Conservation (phyloP, 2,797 vertebrate species). For the Notamacropus eugenii region DNA sequence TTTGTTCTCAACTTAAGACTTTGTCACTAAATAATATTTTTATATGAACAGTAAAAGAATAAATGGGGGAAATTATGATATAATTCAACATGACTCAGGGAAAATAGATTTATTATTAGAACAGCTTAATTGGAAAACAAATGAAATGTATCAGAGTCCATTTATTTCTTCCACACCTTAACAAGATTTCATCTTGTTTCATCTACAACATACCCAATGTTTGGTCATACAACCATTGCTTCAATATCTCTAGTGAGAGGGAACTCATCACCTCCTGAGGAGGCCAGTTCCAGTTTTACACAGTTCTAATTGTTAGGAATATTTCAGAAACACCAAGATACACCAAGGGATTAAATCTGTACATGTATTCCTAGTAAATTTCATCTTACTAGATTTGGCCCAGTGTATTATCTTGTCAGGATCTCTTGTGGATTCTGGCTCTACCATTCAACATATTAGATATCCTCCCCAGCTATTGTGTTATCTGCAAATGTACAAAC, state of each 20-base stretch:
- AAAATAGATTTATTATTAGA: neutral
- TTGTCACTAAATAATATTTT: constrained; percentile 9
- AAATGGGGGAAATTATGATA: neutral
- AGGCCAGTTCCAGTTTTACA: neutral
- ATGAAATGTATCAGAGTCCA: neutral
- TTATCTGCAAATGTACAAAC: neutral
- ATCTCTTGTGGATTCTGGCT: neutral
- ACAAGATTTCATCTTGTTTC: neutral
- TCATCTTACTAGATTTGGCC: neutral
- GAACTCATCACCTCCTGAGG: neutral
- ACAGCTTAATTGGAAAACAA: neutral
- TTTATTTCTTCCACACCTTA: neutral
- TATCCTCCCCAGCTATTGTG: neutral
- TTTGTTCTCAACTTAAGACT: neutral
- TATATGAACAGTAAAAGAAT: neutral
- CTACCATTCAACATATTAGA: neutral
- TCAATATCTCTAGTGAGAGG: neutral
- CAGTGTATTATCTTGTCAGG: neutral
- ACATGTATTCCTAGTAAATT: neutral
- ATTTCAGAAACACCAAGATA: neutral
- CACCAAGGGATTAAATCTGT: neutral
- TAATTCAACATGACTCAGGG: neutral
- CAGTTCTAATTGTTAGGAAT: neutral
- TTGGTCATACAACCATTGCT: neutral
- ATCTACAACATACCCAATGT: neutral